A percentile compares a stretch with the other conserved stretches of the same genome.
phyloP scores from a whole-genome alignment of 2,888 invertebrate genomes.

The Rhorus exstirpatorius region DNA sequence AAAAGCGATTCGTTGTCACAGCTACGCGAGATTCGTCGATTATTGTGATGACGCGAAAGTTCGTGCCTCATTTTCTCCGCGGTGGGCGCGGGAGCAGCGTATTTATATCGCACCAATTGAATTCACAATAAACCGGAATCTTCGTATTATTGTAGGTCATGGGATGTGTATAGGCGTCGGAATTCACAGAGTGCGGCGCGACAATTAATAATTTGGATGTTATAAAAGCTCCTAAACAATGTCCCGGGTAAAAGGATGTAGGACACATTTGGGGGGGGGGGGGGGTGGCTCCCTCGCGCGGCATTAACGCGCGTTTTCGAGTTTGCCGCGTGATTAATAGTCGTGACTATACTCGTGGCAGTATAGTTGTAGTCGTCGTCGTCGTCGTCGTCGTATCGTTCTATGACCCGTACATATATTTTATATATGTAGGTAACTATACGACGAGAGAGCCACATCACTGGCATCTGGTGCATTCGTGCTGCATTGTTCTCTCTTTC shows the following conservation, averaged over 20 bases:
- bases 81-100: no score
- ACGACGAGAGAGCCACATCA: slow-evolving; percentile 48
- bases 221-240: slow-evolving; percentile 32
- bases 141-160: no score
- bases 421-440: slow-evolving; percentile 20
- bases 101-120: no score
- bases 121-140: no score
- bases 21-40: background rate
- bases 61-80: no score
- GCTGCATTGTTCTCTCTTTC: background rate
- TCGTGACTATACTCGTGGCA: slow-evolving; percentile 53
- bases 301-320: slow-evolving; percentile 6
- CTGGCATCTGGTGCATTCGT: slow-evolving; percentile 51
- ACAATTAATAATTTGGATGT: slow-evolving; percentile 49
- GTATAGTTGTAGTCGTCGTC: slow-evolving; percentile 44
- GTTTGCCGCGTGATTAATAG: slow-evolving; percentile 61
- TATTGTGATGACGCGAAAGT: background rate
- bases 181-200: slow-evolving; percentile 6
- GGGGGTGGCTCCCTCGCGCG: slow-evolving; percentile 7
- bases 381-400: slow-evolving; percentile 30
- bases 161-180: background rate
- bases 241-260: slow-evolving; percentile 19
- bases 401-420: slow-evolving; percentile 20
- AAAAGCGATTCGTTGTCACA: slow-evolving; percentile 26
- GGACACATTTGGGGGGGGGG: slow-evolving; percentile 4